These are phyloP conservation scores for Apogon talboti DNA, from an alignment of 2,797 vertebrate genomes.

Conservation along the genomic window DNA sequence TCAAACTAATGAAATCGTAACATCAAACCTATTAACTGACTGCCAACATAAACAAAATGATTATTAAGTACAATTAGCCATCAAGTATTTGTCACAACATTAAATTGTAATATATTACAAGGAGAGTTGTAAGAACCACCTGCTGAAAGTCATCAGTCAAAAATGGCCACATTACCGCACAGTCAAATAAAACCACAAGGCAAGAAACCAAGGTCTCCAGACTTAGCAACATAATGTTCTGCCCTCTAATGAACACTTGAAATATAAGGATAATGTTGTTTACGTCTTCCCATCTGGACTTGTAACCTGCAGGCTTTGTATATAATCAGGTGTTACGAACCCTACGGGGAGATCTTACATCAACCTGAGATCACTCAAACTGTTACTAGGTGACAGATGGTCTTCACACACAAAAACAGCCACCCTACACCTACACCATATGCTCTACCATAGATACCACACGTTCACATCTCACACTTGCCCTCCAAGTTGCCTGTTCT, in stretches of 20 bases:
- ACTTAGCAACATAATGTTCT: slow-evolving; percentile 12
- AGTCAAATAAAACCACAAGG: background rate
- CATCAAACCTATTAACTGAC: slow-evolving; percentile 1
- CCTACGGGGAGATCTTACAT: slow-evolving; percentile 61
- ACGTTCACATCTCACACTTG: slow-evolving; percentile 46
- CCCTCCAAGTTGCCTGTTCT: slow-evolving; percentile 29
- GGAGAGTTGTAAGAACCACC: slow-evolving; percentile 5
- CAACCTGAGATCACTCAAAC: slow-evolving; percentile 66
- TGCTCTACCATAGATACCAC: slow-evolving; percentile 62
- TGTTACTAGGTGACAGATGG: slow-evolving; percentile 79
- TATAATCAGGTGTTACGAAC: slow-evolving; percentile 64
- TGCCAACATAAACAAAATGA: slow-evolving; percentile 8
- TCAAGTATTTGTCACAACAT: background rate
- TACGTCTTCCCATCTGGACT: slow-evolving; percentile 59
- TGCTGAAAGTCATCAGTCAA: slow-evolving; percentile 10
- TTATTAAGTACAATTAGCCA: slow-evolving; percentile 10
- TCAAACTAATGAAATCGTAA: too few relatives aligned
- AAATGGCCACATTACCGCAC: slow-evolving; percentile 2
- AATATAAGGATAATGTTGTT: slow-evolving; percentile 23
- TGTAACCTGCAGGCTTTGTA: slow-evolving; percentile 56
- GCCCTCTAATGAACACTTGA: slow-evolving; percentile 15
- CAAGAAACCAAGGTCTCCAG: background rate
- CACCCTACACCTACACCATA: slow-evolving; percentile 67
- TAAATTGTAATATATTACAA: slow-evolving; percentile 7
- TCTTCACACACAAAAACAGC: slow-evolving; percentile 36